Conservation (phyloP, 2,888 invertebrate species). For the Sarcophaga caerulescens region DNA sequence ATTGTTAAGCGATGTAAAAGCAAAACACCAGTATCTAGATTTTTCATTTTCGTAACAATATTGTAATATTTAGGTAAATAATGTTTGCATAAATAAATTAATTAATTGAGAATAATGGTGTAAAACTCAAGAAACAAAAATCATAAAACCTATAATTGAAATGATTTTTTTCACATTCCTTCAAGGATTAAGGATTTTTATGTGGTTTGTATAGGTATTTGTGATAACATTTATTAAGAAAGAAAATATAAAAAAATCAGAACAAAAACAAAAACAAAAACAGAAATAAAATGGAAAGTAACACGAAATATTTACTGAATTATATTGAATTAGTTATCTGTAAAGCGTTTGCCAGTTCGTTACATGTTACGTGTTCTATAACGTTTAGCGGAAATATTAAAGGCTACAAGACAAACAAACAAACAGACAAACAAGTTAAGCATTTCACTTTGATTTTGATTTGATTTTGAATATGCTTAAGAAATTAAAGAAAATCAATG, state of each 20-base stretch:
- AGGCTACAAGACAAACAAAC: not conserved
- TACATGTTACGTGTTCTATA: slow-evolving; percentile 42
- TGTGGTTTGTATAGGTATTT: not conserved
- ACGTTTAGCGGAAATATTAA: slow-evolving; percentile 32
- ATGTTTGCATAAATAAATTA: not conserved
- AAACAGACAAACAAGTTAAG: not conserved
- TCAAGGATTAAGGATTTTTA: slow-evolving; percentile 42
- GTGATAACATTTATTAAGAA: too few species aligned
- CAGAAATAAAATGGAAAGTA: slow-evolving; percentile 56
- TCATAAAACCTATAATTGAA: too few species aligned
- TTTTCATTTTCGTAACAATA: too few species aligned
- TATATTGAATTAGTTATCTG: slow-evolving; percentile 67
- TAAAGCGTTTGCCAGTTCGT: slow-evolving; percentile 66
- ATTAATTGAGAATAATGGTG: not conserved
- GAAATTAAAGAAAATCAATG: slow-evolving; percentile 55
- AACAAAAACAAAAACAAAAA: slow-evolving; percentile 9
- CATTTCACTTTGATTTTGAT: not conserved
- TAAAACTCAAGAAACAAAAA: not conserved
- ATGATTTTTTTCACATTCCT: too few species aligned
- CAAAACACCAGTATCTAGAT: too few species aligned
- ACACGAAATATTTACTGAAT: slow-evolving; percentile 62
- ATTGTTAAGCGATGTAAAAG: too few species aligned
- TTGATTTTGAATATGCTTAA: slow-evolving; percentile 40
- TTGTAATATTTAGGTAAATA: not conserved
- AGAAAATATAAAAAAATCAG: too few species aligned